Percentiles rank a stretch among this genome's conserved stretches.
phyloP scores from a whole-genome alignment of 2,888 invertebrate species.

The Calliphora vomitoria region DNA sequence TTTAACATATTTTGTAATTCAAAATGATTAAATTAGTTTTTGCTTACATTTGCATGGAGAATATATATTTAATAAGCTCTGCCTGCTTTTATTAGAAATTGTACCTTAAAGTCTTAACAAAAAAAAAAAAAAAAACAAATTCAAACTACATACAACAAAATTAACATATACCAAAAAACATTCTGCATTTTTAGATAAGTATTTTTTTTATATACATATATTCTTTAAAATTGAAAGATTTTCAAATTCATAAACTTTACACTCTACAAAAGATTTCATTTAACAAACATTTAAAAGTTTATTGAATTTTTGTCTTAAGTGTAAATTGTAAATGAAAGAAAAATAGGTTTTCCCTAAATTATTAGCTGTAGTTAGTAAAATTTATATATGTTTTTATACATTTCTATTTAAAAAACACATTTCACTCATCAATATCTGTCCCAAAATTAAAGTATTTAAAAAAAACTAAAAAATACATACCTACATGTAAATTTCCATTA shows the following conservation, averaged over 20 bases:
- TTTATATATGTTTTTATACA: conserved; percentile 2
- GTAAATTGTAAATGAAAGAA: too few relatives aligned
- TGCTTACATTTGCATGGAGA: not conserved
- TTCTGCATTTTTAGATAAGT: conserved; percentile 60
- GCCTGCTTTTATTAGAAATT: conserved; percentile 15
- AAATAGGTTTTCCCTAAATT: too few relatives aligned
- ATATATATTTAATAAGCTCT: not conserved
- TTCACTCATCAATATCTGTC: not conserved
- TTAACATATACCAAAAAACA: conserved; percentile 52
- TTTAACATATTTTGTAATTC: not conserved
- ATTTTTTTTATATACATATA: conserved; percentile 2
- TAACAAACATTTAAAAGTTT: not conserved
- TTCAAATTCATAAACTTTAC: conserved; percentile 4
- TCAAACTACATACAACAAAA: not conserved
- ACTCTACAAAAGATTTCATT: not conserved
- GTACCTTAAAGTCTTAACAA: conserved; percentile 21
- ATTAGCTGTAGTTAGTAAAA: conserved; percentile 40
- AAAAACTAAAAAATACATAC: not conserved
- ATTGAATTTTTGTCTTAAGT: not conserved
- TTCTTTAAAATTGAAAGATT: not conserved
- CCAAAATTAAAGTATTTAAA: too few relatives aligned
- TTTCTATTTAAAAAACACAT: not conserved
- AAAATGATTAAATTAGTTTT: not conserved
- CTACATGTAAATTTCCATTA: not conserved
- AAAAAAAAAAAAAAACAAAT: not conserved